phyloP scores from a whole-genome alignment of 2,797 vertebrate species.

The Muscicapa striata region DNA sequence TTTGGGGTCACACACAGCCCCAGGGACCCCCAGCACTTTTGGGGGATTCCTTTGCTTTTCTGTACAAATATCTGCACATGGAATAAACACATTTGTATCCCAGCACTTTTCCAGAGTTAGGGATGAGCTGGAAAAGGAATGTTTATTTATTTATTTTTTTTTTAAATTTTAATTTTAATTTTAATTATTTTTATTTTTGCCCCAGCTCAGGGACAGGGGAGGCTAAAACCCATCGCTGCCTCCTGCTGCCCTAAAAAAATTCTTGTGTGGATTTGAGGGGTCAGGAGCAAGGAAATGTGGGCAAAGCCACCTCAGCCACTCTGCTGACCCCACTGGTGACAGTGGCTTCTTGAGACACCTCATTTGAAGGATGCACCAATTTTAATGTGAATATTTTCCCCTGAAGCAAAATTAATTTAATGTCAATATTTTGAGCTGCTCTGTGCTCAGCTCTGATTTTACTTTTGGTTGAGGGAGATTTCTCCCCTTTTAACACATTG shows the following conservation, averaged over 20 bases:
- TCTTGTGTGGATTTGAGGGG: neutral
- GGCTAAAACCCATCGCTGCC: neutral
- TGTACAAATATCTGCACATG: neutral
- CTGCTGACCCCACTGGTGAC: neutral
- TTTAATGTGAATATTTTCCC: neutral
- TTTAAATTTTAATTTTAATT: too few relatives aligned
- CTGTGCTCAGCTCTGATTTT: neutral
- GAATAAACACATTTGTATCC: fast-evolving
- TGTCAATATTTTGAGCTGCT: neutral
- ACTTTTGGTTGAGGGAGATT: neutral
- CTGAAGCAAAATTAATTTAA: neutral
- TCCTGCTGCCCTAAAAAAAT: fast-evolving
- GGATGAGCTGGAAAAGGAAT: neutral
- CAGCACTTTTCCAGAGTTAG: fast-evolving
- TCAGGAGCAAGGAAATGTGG: fast-evolving
- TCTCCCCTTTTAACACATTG: neutral
- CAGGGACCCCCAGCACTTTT: fast-evolving
- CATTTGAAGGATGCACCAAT: neutral
- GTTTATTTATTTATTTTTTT: neutral
- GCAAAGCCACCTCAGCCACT: neutral
- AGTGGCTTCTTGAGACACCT: fast-evolving
- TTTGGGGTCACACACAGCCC: neutral
- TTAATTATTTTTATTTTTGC: neutral
- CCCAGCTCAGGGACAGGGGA: neutral
- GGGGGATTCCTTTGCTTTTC: neutral